A percentile compares a stretch with the other conserved stretches of the same genome.
Conservation (phyloP, 2,888 invertebrate species). For the Siphlonurus alternatus region DNA sequence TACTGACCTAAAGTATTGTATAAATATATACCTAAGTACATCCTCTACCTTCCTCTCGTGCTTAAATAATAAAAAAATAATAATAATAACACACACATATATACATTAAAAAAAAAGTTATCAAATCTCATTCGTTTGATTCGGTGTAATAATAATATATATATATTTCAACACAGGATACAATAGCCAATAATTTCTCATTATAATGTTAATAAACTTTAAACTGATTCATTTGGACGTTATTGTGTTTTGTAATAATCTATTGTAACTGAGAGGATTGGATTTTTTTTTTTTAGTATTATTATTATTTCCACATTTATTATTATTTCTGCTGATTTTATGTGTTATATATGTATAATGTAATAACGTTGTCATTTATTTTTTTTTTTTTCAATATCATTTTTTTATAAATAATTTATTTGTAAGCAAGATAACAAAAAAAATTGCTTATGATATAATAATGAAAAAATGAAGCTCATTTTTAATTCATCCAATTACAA, state of each 20-base stretch:
- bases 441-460: background rate
- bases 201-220: slow-evolving; percentile 1
- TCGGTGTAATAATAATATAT: background rate
- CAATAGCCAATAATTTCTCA: slow-evolving; percentile 1
- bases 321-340: background rate
- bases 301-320: background rate
- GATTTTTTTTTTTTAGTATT: slow-evolving; percentile 1
- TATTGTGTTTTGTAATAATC: slow-evolving; percentile 1
- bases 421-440: background rate
- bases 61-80: background rate
- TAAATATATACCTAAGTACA: background rate
- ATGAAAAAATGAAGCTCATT: background rate
- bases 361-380: background rate
- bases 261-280: slow-evolving; percentile 2
- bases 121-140: background rate
- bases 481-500: background rate
- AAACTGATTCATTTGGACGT: slow-evolving; percentile 1
- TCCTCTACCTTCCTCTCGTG: background rate
- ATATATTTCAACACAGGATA: background rate
- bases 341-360: background rate
- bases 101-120: background rate
- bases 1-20: background rate
- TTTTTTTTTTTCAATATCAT: background rate
- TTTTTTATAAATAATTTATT: background rate
- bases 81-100: background rate